Base-by-base conservation (phyloP, 35 echinoderm and acorn worm species). In the Antedon bifida region DNA sequence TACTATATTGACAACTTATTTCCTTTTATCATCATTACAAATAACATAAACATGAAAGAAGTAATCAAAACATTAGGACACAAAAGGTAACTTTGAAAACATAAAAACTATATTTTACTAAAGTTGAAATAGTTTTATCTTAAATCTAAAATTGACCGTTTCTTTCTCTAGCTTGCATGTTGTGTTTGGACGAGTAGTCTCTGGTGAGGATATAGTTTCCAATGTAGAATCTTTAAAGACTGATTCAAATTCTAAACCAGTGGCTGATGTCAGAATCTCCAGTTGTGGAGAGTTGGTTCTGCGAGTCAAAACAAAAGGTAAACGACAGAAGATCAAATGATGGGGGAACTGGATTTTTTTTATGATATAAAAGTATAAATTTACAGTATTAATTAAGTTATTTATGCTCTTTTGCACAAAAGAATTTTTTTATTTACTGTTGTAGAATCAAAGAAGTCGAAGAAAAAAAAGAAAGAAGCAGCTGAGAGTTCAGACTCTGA, bases 281-380 rank as follows among this genome's bases (percentile, higher is more conserved):
- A 96, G 89, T 74, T 92, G 86, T 85, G 93, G 93, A 31, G 93
- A 96, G 84, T 87, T 96, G 7, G 82, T 96, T 28, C 85, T 96
- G 11, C 86, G 86, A 75, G 36, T 89, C 14, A 96, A 86, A 81
- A 35, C 86, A 11, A 96, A 91, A 86, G 87, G 87, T 93, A 84
- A 35, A 17, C 17, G 9, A 30, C 7, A 76, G 31, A n/a, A n/a
- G n/a, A n/a, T n/a, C n/a, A n/a, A n/a, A n/a, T n/a, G n/a, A n/a
- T n/a, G n/a, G n/a, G n/a, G n/a, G 12, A 12, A 13, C 51, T n/a
- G n/a, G n/a, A n/a, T n/a, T n/a, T n/a, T n/a, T n/a, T n/a, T n/a
- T n/a, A n/a, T n/a, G n/a, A n/a, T n/a, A n/a, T n/a, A n/a, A n/a
- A n/a, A n/a, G n/a, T n/a, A n/a, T n/a, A n/a, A n/a, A n/a, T n/a